phyloP scores from a whole-genome alignment of 2,888 invertebrate species.

The Antheraea yamamai region DNA sequence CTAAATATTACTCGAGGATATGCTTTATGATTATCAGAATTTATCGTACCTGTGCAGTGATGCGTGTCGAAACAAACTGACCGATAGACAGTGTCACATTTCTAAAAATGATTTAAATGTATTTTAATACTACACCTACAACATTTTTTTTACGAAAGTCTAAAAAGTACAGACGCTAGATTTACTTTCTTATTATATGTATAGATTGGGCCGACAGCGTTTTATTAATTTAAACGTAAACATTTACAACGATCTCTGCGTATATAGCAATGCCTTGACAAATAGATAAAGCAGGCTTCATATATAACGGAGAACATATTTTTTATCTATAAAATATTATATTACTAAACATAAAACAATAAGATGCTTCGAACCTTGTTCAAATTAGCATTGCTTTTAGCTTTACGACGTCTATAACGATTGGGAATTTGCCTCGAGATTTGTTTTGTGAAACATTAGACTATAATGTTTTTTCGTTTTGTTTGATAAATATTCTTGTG shows the following conservation, averaged over 20 bases:
- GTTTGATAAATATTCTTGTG: neutral
- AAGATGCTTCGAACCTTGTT: neutral
- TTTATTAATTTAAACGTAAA: neutral
- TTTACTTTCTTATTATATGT: no score
- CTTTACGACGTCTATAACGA: neutral
- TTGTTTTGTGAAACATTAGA: neutral
- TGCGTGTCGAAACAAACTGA: no score
- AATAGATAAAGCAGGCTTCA: neutral
- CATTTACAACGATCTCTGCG: neutral
- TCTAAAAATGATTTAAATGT: no score
- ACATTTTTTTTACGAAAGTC: no score
- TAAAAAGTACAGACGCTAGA: no score
- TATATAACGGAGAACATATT: neutral
- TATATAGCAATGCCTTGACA: constrained; percentile 1
- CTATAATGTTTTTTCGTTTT: neutral
- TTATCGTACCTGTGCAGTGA: no score
- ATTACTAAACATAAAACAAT: constrained; percentile 2
- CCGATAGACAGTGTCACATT: no score
- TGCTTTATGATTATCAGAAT: no score
- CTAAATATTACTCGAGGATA: no score
- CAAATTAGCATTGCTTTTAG: neutral
- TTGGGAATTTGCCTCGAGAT: neutral
- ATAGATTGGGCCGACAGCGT: neutral
- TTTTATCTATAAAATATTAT: neutral
- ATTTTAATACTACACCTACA: no score